A percentile compares a stretch with the other conserved stretches of the same genome.
Conservation (phyloP, 1,140 invertebrate genomes). For the Pogonognathellus flavescens region DNA sequence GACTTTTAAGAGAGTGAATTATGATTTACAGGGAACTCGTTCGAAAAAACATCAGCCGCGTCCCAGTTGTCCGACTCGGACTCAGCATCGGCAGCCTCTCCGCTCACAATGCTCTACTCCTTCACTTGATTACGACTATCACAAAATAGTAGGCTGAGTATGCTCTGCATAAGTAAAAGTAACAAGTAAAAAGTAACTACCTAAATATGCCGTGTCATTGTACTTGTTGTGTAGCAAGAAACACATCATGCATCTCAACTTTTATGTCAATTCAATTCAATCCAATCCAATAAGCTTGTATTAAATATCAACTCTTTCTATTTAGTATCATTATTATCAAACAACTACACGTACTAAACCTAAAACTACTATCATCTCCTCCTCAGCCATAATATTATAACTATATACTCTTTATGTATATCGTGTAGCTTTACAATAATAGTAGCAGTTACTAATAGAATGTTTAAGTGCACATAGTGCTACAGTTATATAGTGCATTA, state of each 20-base stretch:
- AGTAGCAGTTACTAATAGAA: too few relatives aligned
- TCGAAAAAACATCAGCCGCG: conserved; percentile 61
- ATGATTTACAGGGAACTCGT: conserved; percentile 54
- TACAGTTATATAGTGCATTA: too few relatives aligned
- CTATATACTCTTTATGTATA: not conserved
- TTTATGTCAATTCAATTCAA: conserved; percentile 28
- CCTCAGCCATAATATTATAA: too few relatives aligned
- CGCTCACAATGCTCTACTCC: conserved; percentile 65
- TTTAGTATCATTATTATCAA: not conserved
- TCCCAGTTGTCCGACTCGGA: conserved; percentile 64
- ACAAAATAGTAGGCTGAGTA: not conserved
- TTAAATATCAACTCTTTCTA: conserved; percentile 29
- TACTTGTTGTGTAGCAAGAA: not conserved
- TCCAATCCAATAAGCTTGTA: conserved; percentile 18
- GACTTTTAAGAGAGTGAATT: conserved; percentile 20
- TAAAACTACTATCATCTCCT: conserved; percentile 3
- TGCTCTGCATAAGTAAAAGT: conserved; percentile 37
- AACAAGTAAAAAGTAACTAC: not conserved
- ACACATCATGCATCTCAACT: conserved; percentile 24
- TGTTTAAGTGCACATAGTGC: too few relatives aligned
- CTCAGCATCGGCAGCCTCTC: conserved; percentile 64
- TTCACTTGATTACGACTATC: conserved; percentile 58
- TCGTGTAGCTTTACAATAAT: not conserved
- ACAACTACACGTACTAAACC: not conserved
- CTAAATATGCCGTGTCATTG: conserved; percentile 49